Evolutionary conservation across 2,888 invertebrate species (phyloP), one percentile per base, ranked within the genome.

Genomic region (Rhingia rostrata): DNA sequence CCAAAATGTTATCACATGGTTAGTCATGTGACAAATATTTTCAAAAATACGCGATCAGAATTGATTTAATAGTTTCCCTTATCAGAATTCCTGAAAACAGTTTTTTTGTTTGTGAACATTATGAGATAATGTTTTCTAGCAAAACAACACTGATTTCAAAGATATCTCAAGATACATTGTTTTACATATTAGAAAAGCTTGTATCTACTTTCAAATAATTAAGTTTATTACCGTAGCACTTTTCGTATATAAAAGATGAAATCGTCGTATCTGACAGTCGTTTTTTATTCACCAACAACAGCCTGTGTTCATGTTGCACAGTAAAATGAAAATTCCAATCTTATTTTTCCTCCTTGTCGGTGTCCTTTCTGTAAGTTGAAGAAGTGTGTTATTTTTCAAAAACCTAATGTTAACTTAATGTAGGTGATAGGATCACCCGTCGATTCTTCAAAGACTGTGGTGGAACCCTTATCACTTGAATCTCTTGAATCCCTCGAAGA

Each of bases 401-500:
- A 12, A 22, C 5, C 51, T n/a, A 22, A 14, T 6, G n/a, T 14
- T n/a, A 60, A 32, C 3, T 61, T 54, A 22, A 3, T 58, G 0
- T 14, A 83, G 83, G 83, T 74, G 12, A 79, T 56, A 58, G 79
- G 79, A 41, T 73, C 79, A 32, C 79, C 77, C 5, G 35, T 67
- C 10, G 60, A 74, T 32, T 6, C 49, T 12, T 14, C 30, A 14
- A 51, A 45, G 35, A 2, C 30, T 47, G n/a, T n/a, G 3, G 37
- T 0, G 4, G 30, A 58, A 39, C 10, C 39, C n/a, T 10, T 33
- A 22, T 30, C 49, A 4, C 30, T 32, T n/a, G 30, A 47, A 56
- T 53, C 53, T 4, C 22, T 32, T 6, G 53, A 66, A n/a, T 56
- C 37, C 0, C 5, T 5, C 0, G 58, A 58, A 12, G n/a, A 37